Evolutionary conservation across 2,113 vertebrate species (phyloP), one percentile per base, ranked within the genome.

Genomic region (Antechinus flavipes): DNA sequence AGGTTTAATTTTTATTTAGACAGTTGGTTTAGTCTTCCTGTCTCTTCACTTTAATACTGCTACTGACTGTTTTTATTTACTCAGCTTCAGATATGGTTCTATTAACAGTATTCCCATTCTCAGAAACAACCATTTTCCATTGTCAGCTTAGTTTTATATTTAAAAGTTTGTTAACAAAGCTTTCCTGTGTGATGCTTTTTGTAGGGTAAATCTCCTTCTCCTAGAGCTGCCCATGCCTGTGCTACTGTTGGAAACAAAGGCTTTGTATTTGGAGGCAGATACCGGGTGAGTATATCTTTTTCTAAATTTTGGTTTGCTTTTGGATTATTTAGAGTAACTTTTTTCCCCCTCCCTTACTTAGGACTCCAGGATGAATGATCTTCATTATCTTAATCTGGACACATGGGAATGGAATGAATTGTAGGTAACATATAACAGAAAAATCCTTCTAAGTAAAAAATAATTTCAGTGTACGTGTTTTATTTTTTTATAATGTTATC

Each of bases 331-430:
- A 0, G 4, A 2, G 3, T 54, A 89, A 90, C 25, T 0, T 26
- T 8, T 91, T n/a, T 97, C 95, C 93, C 58, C 96, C 96, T 96
- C 96, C 10, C 96, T 96, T 49, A 49, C 49, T 76, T 50, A 99
- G 99, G 99, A 99, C 92, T 99, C 99, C 96, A 98, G 99, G 76
- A 99, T 99, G 98, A 99, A 99, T 22, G 99, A 99, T 92, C 98
- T 99, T 8, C 99, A 99, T 98, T 99, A 98, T 97, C 99, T 99
- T 96, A 99, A 99, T 97, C 96, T 99, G 98, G 99, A 99, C 95
- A 99, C 99, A 0, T 99, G 99, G 99, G 99, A 99, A 93, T 99
- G 99, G 99, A 99, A 98, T 91, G 99, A 99, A 98, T 98, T 99
- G 99, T 99, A 98, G 94, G 99, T 99, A 97, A 94, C 91, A 94